These are phyloP conservation scores for Drosophila neutralis DNA, from an alignment of 2,888 invertebrate genomes.

Conservation along the genomic window DNA sequence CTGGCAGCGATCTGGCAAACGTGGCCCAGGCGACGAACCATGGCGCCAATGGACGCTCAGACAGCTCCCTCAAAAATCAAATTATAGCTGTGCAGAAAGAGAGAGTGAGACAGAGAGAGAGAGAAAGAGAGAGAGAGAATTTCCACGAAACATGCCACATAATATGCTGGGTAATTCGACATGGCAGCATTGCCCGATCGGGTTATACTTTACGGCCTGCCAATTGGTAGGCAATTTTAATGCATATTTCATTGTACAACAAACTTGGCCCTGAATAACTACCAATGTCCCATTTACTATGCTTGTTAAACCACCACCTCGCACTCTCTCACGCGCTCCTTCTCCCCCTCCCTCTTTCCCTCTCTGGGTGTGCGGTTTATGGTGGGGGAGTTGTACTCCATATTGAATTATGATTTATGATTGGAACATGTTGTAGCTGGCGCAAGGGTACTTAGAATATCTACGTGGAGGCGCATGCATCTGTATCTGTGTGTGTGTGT, in stretches of 20 bases:
- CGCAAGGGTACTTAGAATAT: conserved; percentile 70
- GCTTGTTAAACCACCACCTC: conserved; percentile 40
- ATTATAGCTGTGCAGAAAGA: conserved; percentile 21
- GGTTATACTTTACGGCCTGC: conserved; percentile 56
- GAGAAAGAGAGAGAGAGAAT: conserved; percentile 3
- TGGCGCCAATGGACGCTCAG: conserved; percentile 57
- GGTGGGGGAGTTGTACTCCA: conserved; percentile 66
- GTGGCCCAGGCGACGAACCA: conserved; percentile 44
- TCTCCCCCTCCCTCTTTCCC: background rate
- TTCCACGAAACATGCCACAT: conserved; percentile 45
- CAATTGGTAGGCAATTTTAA: conserved; percentile 73
- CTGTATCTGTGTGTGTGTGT: conserved; percentile 20
- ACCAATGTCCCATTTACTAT: conserved; percentile 46
- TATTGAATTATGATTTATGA: conserved; percentile 81
- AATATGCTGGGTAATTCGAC: conserved; percentile 60
- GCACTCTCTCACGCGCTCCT: background rate
- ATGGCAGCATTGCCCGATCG: conserved; percentile 48
- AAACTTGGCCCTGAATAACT: conserved; percentile 46
- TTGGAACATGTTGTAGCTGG: conserved; percentile 70
- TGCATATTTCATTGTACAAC: conserved; percentile 74
- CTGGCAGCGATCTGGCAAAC: conserved; percentile 45
- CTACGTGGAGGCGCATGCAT: conserved; percentile 22
- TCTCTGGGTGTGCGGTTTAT: background rate
- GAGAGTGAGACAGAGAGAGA: background rate
- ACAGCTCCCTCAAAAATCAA: conserved; percentile 55